Evolutionary conservation across 1,140 invertebrate species (phyloP).

Genomic region (Eumeta japonica): DNA sequence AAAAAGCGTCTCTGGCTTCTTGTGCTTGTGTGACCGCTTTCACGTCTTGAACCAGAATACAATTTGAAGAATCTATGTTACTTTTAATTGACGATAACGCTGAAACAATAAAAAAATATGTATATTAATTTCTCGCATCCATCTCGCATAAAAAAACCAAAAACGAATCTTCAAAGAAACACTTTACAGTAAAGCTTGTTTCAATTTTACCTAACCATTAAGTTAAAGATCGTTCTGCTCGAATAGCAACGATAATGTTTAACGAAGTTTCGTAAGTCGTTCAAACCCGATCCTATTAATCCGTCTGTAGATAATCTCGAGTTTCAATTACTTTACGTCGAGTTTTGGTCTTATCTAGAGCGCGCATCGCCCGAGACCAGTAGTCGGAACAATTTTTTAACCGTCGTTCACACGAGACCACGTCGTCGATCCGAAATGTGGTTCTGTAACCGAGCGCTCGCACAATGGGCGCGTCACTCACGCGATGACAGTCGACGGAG

Average conservation of each 20-base stretch:
- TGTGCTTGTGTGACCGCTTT: slow-evolving; percentile 83
- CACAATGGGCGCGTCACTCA: slow-evolving; percentile 36
- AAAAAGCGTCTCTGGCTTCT: slow-evolving; percentile 69
- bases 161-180: no score
- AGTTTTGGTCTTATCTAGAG: slow-evolving; percentile 21
- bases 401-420: slow-evolving; percentile 20
- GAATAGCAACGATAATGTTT: no score
- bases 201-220: no score
- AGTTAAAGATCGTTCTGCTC: no score
- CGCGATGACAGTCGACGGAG: slow-evolving; percentile 14
- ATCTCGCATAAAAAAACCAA: no score
- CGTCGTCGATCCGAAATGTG: slow-evolving; percentile 17
- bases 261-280: no score
- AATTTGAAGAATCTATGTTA: slow-evolving; percentile 80
- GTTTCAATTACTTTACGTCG: slow-evolving; percentile 26
- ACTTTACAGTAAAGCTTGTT: no score
- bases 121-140: no score
- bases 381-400: slow-evolving; percentile 22
- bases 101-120: slow-evolving; percentile 61
- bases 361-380: slow-evolving; percentile 22
- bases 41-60: slow-evolving; percentile 85
- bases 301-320: slow-evolving; percentile 10
- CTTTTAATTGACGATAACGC: slow-evolving; percentile 83
- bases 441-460: slow-evolving; percentile 28
- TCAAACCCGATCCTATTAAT: no score